Base-by-base conservation (phyloP, 1,140 invertebrate genomes). In the Drosophila repleta region DNA sequence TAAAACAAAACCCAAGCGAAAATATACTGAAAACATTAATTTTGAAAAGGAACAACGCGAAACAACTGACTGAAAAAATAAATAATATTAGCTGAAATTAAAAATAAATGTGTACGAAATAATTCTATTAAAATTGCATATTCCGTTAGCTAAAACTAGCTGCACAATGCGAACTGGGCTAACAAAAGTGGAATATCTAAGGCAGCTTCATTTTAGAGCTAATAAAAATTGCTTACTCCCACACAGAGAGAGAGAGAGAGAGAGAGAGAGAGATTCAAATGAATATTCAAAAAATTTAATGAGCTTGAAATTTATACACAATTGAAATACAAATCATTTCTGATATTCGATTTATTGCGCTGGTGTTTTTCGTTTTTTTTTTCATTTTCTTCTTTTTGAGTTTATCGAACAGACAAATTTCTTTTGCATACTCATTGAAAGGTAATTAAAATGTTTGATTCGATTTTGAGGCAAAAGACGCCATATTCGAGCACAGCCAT, bases 361-460 rank as follows among this genome's bases (percentile, higher is more conserved):
- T 55, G 49, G 32, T 17, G 48, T 60, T 37, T 63, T 56, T 26
- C 13, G 41, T 60, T 37, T 55, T 56, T 26, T 15, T 20, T n/a
- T n/a, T n/a, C n/a, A n/a, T n/a, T n/a, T n/a, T n/a, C n/a, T n/a
- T n/a, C n/a, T n/a, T n/a, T n/a, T 26, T 20, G 20, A 17, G 3
- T 20, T 7, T 49, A 48, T 29, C 29, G 32, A 62, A 68, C 56
- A 68, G 65, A 73, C 48, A 71, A 61, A 78, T 83, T 70, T 68
- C 79, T 88, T 90, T 88, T 90, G 88, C 88, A 79, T 67, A 88
- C 81, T 88, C 88, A 90, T 90, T 72, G 80, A 72, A 76, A 88
- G 81, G 88, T 90, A 90, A 90, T 90, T 90, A 90, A 90, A 90
- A 88, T 90, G 83, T 90, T 88, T 87, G 70, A 75, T 71, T 87